phyloP scores from a whole-genome alignment of 2,888 invertebrate species.

The Globia sparganii region DNA sequence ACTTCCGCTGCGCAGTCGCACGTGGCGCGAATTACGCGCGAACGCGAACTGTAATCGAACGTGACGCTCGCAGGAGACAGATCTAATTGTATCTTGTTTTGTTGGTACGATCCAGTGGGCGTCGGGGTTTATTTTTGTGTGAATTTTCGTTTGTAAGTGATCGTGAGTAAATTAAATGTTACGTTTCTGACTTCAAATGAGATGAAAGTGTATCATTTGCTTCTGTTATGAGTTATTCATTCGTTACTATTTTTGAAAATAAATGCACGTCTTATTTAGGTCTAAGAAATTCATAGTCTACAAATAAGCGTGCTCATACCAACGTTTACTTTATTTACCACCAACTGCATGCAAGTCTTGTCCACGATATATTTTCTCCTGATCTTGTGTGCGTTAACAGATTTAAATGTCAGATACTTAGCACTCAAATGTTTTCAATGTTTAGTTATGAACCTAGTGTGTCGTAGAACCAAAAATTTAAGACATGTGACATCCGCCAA shows the following conservation, averaged over 20 bases:
- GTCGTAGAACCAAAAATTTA: not conserved
- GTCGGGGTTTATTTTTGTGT: conserved; percentile 51
- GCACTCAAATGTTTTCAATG: not conserved
- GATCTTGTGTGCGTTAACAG: not conserved
- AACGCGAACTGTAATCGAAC: conserved; percentile 74
- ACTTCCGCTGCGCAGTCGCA: conserved; percentile 69
- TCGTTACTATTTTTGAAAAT: not conserved
- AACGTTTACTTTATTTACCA: not conserved
- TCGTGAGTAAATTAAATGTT: conserved; percentile 47
- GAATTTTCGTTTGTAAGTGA: conserved; percentile 33
- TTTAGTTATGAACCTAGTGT: not conserved
- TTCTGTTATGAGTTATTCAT: not conserved
- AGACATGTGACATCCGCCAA: not conserved
- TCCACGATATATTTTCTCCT: not conserved
- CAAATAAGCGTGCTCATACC: not conserved
- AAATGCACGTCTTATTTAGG: not conserved
- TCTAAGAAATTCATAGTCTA: not conserved
- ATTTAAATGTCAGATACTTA: not conserved
- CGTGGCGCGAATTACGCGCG: conserved; percentile 77
- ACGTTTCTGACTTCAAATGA: conserved; percentile 43
- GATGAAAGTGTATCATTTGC: conserved; percentile 37
- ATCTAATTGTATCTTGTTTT: conserved; percentile 64
- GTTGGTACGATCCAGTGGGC: conserved; percentile 49
- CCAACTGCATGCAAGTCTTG: not conserved
- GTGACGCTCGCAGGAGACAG: conserved; percentile 67